Base-by-base conservation (phyloP, 2,113 vertebrate genomes). In the Albula glossodonta region DNA sequence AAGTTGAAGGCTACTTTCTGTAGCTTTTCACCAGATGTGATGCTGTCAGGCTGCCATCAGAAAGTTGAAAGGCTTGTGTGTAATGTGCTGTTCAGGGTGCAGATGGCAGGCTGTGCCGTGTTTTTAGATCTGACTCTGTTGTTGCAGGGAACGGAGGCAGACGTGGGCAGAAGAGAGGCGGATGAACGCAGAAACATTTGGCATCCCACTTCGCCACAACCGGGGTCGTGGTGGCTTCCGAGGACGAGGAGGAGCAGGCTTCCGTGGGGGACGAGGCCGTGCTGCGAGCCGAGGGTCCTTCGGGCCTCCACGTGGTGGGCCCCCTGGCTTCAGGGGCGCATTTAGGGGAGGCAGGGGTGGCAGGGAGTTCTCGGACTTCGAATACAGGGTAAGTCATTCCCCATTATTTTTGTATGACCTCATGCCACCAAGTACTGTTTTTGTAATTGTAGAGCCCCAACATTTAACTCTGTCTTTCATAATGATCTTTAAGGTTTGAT, bases 81-180 rank as follows among this genome's bases (percentile, higher is more conserved):
- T 22, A 66, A 66, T 66, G 60, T 60, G 56, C 56, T 60, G 31
- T 41, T 41, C 31, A 41, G 31, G 31, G 31, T 41, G 31, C 31
- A 41, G 31, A 41, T 41, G 31, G 31, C 31, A 41, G 15, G 17
- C 66, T 70, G 66, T 19, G 5, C 57, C 9, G 66, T 70, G 17
- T 19, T 2, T 5, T 70, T 5, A n/a, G 66, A 19, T 7, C 10
- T 78, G 7, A 49, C 25, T 50, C 25, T 50, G 7, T 13, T 50
- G 78, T 31, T 13, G 22, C 87, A 98, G 97, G 90, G 96, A 98
- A 79, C 94, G 97, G 79, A 96, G 97, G 94, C 96, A 97, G 90
- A 98, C 97, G 17, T 99, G 97, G 97, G 97, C 97, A 0, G 97
- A 99, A 92, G 97, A 99, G 91, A 93, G 97, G 86, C 94, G 97